phyloP scores from a whole-genome alignment of 2,888 invertebrate genomes.

The Acleris literana region DNA sequence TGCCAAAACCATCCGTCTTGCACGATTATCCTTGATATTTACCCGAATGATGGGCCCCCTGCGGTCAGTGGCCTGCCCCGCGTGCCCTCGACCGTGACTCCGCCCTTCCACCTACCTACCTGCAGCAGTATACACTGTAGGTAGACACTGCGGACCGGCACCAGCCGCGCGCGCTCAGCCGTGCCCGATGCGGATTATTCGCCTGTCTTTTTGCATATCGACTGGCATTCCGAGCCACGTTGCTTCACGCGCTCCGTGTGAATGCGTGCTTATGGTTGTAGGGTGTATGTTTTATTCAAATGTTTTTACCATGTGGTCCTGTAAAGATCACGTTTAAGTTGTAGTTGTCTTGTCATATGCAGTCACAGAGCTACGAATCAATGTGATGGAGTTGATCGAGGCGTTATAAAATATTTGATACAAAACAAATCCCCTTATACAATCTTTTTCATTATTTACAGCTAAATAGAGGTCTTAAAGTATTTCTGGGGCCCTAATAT shows the following conservation, averaged over 20 bases:
- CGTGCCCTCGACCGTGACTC: slow-evolving; percentile 50
- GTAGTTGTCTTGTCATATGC: too few species aligned
- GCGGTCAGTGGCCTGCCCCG: slow-evolving; percentile 49
- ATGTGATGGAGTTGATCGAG: too few species aligned
- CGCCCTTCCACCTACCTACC: slow-evolving; percentile 25
- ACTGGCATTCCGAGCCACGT: not conserved
- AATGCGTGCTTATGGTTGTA: not conserved
- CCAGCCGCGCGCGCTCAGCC: slow-evolving; percentile 17
- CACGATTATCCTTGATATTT: slow-evolving; percentile 23
- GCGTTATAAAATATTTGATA: too few species aligned
- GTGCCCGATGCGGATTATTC: slow-evolving; percentile 29
- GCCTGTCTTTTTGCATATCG: slow-evolving; percentile 31
- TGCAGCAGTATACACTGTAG: not conserved
- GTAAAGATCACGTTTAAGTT: too few species aligned
- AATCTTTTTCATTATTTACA: too few species aligned
- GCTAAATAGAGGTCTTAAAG: too few species aligned
- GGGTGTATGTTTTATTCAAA: not conserved
- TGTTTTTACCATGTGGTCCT: not conserved
- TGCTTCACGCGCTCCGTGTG: not conserved
- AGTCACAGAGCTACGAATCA: too few species aligned
- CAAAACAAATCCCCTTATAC: too few species aligned
- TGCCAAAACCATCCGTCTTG: not conserved
- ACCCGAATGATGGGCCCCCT: slow-evolving; percentile 31
- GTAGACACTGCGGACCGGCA: not conserved
- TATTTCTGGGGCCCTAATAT: too few species aligned